Base-by-base conservation (phyloP, 2,888 invertebrate species). In the Agonopterix heracliana region DNA sequence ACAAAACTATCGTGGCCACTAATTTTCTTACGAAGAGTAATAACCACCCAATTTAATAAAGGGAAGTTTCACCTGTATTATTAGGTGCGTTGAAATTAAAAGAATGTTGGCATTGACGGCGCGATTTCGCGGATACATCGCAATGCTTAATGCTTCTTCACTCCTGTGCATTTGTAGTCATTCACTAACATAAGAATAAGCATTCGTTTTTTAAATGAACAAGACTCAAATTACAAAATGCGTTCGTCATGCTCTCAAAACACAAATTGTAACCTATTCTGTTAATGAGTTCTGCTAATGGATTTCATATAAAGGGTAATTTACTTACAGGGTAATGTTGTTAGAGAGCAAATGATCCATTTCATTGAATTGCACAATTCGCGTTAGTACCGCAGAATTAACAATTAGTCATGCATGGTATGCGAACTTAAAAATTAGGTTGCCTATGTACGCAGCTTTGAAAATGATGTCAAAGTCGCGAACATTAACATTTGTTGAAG, bases 51-150 rank as follows among this genome's bases (percentile, higher is more conserved):
- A 7, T 38, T 10, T 10, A 38, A 11, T 38, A 26, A 44, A 34
- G 34, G 44, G 44, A 44, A 44, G 34, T 44, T 44, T 12, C 10
- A 11, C 12, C 26, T 12, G 10, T 41, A n/a, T 12, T n/a, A 12
- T 11, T 12, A 11, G 7, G 12, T 41, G 12, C 41, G n/a, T 41
- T 11, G 12, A 11, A 41, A 26, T 26, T 26, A 12, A 52, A 49
- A 52, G 45, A 45, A 38, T 51, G 48, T 60, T 64, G 74, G 72
- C 73, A 75, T 74, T 74, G 71, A 61, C 53, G 53, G 48, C 50
- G 46, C 74, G 75, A 74, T 77, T 77, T 75, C 74, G 51, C 76
- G 73, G 48, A 53, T 50, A 50, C 46, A 42, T 41, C 47, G 41
- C 45, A 45, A 38, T 45, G 7, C n/a, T 17, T 11, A 45, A n/a